Conservation (phyloP, 2,797 vertebrate genomes). For the Cuniculus paca region DNA sequence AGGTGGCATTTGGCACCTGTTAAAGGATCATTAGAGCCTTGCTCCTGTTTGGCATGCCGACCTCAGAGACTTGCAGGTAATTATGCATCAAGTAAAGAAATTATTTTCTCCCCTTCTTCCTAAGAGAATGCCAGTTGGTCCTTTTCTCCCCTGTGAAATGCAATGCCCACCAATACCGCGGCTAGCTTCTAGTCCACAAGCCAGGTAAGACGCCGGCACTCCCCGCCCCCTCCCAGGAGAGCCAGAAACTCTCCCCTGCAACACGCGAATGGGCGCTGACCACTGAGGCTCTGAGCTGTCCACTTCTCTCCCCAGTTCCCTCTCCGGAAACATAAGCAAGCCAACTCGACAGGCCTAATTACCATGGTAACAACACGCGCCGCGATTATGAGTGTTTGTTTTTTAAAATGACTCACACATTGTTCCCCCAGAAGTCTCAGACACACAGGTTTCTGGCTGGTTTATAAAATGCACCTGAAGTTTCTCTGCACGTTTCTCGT, state of each 20-base stretch:
- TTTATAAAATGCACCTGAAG: conserved; percentile 74
- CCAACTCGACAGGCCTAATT: conserved; percentile 79
- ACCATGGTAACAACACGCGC: conserved; percentile 86
- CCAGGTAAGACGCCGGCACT: conserved; percentile 3
- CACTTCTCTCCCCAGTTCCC: conserved; percentile 53
- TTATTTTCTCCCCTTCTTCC: not conserved
- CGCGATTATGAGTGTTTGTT: conserved; percentile 77
- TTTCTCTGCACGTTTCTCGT: conserved; percentile 64
- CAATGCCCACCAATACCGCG: not conserved
- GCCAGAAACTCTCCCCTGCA: conserved; percentile 22
- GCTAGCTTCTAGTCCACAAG: conserved; percentile 43
- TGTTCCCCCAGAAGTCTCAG: conserved; percentile 75
- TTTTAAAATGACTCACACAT: conserved; percentile 85
- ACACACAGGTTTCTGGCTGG: conserved; percentile 49
- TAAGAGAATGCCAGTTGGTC: conserved; percentile 40
- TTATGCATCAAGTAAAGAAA: conserved; percentile 61
- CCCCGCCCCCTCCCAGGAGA: conserved; percentile 60
- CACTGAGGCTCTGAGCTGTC: conserved; percentile 64
- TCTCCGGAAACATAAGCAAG: conserved; percentile 71
- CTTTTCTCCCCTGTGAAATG: conserved; percentile 42
- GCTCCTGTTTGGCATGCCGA: not conserved
- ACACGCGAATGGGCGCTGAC: conserved; percentile 32
- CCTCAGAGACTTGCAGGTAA: conserved; percentile 52
- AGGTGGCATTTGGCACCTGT: not conserved
- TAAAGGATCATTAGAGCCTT: conserved; percentile 44